These are phyloP conservation scores for Sinhomidia bicolor DNA, from an alignment of 2,888 invertebrate genomes.

Conservation along the genomic window DNA sequence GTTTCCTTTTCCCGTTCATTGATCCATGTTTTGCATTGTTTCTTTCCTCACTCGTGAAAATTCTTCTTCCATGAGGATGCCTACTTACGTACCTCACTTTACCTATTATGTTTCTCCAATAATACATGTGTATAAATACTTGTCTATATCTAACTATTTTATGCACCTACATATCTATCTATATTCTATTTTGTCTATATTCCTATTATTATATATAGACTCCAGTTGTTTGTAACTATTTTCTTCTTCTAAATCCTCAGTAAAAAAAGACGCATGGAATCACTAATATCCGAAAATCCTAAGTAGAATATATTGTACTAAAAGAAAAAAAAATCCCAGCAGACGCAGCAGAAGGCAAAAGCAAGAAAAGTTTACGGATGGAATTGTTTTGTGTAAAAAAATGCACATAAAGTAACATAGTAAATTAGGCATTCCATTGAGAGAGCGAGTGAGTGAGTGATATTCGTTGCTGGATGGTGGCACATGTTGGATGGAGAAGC, in stretches of 20 bases:
- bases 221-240: slow-evolving; percentile 8
- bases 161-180: not conserved
- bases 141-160: not conserved
- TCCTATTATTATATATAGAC: not conserved
- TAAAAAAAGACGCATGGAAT: slow-evolving; percentile 39
- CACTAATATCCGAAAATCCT: slow-evolving; percentile 34
- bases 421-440: slow-evolving; percentile 59
- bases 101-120: not conserved
- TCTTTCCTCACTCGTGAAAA: slow-evolving; percentile 21
- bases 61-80: slow-evolving; percentile 2
- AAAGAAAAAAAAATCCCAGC: not conserved
- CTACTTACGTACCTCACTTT: slow-evolving; percentile 10
- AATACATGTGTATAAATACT: too few relatives aligned
- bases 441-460: slow-evolving; percentile 37
- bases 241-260: slow-evolving; percentile 5
- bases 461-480: not conserved
- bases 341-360: not conserved
- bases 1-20: slow-evolving; percentile 67
- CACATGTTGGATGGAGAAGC: slow-evolving; percentile 60
- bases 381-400: slow-evolving; percentile 38
- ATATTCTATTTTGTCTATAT: not conserved
- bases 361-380: not conserved
- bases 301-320: not conserved
- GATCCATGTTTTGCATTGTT: slow-evolving; percentile 48
- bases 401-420: slow-evolving; percentile 46